phyloP scores from a whole-genome alignment of 2,888 invertebrate species.

The Acanthosoma haemorrhoidale region DNA sequence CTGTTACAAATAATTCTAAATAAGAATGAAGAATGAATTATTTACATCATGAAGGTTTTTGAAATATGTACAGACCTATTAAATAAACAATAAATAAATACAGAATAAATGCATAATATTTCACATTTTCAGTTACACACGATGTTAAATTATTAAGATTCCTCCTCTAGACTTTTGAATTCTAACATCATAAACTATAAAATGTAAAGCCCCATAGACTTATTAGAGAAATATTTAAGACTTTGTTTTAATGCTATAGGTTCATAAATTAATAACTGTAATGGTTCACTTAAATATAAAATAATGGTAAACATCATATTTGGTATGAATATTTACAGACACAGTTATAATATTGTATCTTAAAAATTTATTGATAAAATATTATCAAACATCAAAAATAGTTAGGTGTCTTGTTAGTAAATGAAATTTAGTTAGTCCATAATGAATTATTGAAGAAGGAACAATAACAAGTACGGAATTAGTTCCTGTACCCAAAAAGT shows the following conservation, averaged over 20 bases:
- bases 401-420: neutral
- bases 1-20: constrained; percentile 1
- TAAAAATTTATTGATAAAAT: neutral
- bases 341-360: neutral
- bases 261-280: neutral
- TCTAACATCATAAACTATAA: neutral
- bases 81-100: constrained; percentile 23
- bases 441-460: neutral
- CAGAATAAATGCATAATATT: constrained; percentile 17
- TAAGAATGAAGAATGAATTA: neutral
- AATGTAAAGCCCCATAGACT: neutral
- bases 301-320: constrained; percentile 7
- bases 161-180: neutral
- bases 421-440: neutral
- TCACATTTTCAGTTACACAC: neutral
- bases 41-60: neutral
- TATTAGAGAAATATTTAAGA: neutral
- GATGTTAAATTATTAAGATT: neutral
- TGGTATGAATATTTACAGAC: constrained; percentile 11
- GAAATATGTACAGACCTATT: constrained; percentile 2
- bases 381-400: neutral
- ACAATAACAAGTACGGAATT: neutral
- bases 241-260: neutral
- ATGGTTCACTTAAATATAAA: neutral
- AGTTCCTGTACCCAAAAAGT: neutral